These are phyloP conservation scores for Pluvialis apricaria DNA, from an alignment of 2,113 vertebrate species.

Conservation along the genomic window DNA sequence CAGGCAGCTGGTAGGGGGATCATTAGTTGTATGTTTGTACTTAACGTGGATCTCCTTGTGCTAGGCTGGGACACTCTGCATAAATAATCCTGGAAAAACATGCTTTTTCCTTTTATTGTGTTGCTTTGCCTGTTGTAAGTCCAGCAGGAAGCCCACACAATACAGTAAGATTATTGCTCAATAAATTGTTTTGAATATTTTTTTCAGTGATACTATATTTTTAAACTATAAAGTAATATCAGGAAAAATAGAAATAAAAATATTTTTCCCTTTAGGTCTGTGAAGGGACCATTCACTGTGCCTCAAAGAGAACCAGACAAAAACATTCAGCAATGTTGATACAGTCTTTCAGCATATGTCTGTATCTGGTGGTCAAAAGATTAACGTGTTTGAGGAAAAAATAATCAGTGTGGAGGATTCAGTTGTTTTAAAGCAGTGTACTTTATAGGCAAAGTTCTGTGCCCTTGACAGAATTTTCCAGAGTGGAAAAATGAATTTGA, in stretches of 20 bases:
- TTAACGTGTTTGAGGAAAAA: not conserved
- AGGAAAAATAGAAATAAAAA: not conserved
- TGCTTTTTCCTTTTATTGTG: not conserved
- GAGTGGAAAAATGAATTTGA: conserved; percentile 33
- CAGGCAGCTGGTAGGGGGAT: not conserved
- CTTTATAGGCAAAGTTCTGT: conserved; percentile 8
- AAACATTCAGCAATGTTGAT: not conserved
- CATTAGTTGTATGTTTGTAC: not conserved
- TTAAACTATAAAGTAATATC: not conserved
- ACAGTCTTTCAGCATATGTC: not conserved
- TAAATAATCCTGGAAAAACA: not conserved
- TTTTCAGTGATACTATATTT: not conserved
- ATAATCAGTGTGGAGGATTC: not conserved
- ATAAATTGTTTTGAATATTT: not conserved
- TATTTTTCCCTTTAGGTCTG: not conserved
- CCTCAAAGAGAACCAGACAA: not conserved
- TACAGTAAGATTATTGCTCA: not conserved
- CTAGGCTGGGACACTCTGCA: not conserved
- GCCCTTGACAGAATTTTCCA: conserved; percentile 33
- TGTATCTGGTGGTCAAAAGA: not conserved
- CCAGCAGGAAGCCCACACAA: not conserved
- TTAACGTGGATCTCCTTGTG: not conserved
- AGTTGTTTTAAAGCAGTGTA: not conserved
- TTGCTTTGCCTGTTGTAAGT: not conserved
- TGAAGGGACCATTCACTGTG: not conserved